These are phyloP conservation scores for Octomys mimax DNA, from an alignment of 2,797 vertebrate species.

Conservation along the genomic window DNA sequence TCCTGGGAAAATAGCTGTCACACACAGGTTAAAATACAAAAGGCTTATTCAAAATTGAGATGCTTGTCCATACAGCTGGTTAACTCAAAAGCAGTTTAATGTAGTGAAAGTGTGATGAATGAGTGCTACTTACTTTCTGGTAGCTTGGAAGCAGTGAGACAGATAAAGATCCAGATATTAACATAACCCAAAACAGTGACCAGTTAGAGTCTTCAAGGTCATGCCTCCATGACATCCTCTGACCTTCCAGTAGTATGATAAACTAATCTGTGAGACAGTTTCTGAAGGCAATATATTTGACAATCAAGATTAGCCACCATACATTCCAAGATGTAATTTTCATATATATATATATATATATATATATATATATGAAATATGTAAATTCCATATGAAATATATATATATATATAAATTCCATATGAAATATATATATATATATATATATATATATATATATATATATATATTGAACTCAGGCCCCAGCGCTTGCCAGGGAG, in stretches of 20 bases:
- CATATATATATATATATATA: background rate
- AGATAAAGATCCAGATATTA: background rate
- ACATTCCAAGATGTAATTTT: background rate
- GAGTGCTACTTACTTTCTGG: background rate
- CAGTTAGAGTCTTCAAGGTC: background rate
- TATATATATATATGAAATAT: too few species aligned
- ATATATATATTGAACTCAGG: too few species aligned
- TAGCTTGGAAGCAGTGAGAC: background rate
- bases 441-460: too few species aligned
- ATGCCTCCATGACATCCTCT: background rate
- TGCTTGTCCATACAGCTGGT: background rate
- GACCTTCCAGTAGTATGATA: background rate
- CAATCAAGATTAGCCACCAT: background rate
- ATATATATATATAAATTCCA: too few species aligned
- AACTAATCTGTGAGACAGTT: background rate
- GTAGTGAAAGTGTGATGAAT: too few species aligned
- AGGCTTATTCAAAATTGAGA: background rate
- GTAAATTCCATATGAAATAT: too few species aligned
- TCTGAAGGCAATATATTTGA: background rate
- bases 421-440: background rate
- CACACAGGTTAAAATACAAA: background rate
- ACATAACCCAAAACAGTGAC: background rate
- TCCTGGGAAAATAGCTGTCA: background rate
- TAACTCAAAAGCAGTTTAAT: background rate
- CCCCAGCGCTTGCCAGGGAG: too few species aligned